Percentiles rank a stretch among this genome's conserved stretches.
phyloP scores from a whole-genome alignment of 2,113 vertebrate species.

The Ictidomys tridecemlineatus region DNA sequence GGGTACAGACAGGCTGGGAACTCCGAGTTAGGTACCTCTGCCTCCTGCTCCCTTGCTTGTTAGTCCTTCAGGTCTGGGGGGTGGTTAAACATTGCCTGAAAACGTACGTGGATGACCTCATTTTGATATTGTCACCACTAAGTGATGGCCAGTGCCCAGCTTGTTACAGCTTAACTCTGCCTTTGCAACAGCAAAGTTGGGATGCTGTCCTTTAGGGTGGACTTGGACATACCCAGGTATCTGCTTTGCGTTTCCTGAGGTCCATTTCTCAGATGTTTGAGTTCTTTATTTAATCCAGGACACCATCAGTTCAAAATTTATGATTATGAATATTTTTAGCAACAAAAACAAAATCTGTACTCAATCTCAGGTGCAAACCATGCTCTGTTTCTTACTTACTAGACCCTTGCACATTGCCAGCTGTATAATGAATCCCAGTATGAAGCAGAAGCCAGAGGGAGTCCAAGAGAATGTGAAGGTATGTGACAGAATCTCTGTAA shows the following conservation, averaged over 20 bases:
- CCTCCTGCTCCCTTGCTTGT: background rate
- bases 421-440: constrained; percentile 85
- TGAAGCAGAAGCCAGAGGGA: constrained; percentile 86
- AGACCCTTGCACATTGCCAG: background rate
- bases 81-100: background rate
- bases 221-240: too few relatives aligned
- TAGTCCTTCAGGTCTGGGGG: background rate
- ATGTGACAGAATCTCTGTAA: constrained; percentile 47
- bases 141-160: background rate
- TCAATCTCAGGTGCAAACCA: background rate
- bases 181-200: background rate
- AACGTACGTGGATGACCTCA: background rate
- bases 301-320: background rate
- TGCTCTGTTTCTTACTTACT: background rate
- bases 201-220: background rate
- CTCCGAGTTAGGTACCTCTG: background rate
- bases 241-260: background rate
- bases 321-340: background rate
- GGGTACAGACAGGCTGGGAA: background rate
- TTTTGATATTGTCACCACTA: background rate
- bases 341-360: background rate
- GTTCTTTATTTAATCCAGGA: background rate
- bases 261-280: background rate
- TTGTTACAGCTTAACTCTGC: background rate
- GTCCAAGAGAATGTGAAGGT: constrained; percentile 89